phyloP scores from a whole-genome alignment of 1,140 invertebrate species.

The Philaenus spumarius region DNA sequence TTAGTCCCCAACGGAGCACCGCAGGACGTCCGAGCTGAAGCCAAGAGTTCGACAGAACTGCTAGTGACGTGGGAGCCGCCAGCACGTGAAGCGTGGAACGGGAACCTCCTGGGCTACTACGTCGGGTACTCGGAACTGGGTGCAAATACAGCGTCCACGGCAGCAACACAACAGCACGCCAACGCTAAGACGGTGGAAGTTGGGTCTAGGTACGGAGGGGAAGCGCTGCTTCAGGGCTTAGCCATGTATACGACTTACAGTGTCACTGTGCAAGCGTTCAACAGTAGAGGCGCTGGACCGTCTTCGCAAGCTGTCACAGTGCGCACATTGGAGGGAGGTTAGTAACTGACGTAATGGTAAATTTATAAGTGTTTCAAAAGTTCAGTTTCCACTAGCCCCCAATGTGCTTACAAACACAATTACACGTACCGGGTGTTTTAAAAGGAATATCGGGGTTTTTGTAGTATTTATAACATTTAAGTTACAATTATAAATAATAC shows the following conservation, averaged over 20 bases:
- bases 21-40: constrained; percentile 72
- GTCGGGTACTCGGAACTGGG: constrained; percentile 70
- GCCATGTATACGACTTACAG: constrained; percentile 83
- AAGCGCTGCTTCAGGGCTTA: constrained; percentile 56
- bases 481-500: too few species aligned
- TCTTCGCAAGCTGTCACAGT: constrained; percentile 72
- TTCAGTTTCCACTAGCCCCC: too few species aligned
- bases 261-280: constrained; percentile 88
- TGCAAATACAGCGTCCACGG: neutral
- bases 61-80: constrained; percentile 87
- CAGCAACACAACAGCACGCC: constrained; percentile 34
- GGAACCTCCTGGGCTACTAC: constrained; percentile 87
- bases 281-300: constrained; percentile 82
- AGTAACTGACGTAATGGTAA: too few species aligned
- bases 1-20: constrained; percentile 82
- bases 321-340: constrained; percentile 84
- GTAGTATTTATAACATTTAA: too few species aligned
- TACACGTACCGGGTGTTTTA: too few species aligned
- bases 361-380: too few species aligned
- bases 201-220: constrained; percentile 52
- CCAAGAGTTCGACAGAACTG: constrained; percentile 83
- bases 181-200: constrained; percentile 60
- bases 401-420: too few species aligned
- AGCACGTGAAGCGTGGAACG: constrained; percentile 79
- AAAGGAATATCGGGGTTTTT: too few species aligned